phyloP scores from a whole-genome alignment of 2,113 vertebrate genomes.

The Syrrhaptes paradoxus region DNA sequence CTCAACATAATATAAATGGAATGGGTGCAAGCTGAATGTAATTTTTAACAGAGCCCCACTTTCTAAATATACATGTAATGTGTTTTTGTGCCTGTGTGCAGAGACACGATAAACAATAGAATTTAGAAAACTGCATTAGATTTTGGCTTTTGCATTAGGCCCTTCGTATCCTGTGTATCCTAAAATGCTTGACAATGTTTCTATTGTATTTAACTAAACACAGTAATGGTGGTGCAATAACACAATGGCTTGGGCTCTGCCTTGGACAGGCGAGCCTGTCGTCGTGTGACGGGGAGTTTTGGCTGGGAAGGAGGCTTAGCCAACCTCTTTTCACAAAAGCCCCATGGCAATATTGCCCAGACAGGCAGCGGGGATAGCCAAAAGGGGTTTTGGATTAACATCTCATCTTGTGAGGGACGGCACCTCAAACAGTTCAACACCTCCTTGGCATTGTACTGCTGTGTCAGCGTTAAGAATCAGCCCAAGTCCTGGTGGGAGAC shows the following conservation, averaged over 20 bases:
- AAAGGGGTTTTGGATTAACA: constrained; percentile 67
- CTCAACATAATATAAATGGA: constrained; percentile 38
- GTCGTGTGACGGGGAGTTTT: background rate
- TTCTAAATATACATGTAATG: constrained; percentile 66
- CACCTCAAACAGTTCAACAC: constrained; percentile 35
- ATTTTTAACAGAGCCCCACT: constrained; percentile 49
- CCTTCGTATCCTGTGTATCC: constrained; percentile 19
- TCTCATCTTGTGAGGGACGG: constrained; percentile 29
- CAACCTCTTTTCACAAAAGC: background rate
- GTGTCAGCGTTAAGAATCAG: constrained; percentile 19
- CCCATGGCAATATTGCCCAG: background rate
- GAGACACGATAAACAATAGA: constrained; percentile 60
- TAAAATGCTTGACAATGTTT: constrained; percentile 33
- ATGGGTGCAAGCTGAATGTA: constrained; percentile 42
- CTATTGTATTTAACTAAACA: constrained; percentile 56
- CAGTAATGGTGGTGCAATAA: constrained; percentile 38
- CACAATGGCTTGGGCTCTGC: constrained; percentile 40
- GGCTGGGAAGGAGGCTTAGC: background rate
- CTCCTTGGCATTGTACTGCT: background rate
- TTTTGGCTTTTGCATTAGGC: constrained; percentile 42
- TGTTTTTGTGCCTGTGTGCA: constrained; percentile 23
- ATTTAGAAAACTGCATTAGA: constrained; percentile 18
- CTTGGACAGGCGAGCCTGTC: background rate
- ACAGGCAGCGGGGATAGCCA: constrained; percentile 10
- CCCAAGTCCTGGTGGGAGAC: constrained; percentile 48